Base-by-base conservation (phyloP, 1,140 invertebrate genomes). In the Phortica variegata region DNA sequence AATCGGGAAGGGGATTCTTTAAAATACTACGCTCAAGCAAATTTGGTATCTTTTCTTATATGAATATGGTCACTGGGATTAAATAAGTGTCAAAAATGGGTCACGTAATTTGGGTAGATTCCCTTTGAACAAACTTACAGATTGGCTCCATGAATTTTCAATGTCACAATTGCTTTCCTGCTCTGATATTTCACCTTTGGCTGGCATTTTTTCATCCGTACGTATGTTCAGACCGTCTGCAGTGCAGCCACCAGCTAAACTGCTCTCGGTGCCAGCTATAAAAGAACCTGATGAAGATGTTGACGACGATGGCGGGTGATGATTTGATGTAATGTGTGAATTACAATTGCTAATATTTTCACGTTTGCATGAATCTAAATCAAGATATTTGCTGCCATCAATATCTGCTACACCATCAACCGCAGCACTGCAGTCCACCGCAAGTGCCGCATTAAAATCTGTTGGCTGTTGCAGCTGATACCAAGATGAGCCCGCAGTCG, bases 201-300 rank as follows among this genome's bases (percentile, higher is more conserved):
- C 84, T 23, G 89, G 89, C 88, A 91, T 91, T 42, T 84, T 84
- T 71, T 91, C 89, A 63, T 91, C 88, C 0, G 89, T 85, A 54
- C 87, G 83, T 57, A 92, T 90, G 61, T 90, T 86, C 26, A 87
- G 73, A 16, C 83, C 49, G 12, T 47, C 48, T 2, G 38, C 26
- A 17, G 52, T 47, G 19, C 46, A 44, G n/a, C 41, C 70, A 2
- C 63, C 63, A 4, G 68, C 63, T 29, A 74, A 42, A 15, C 71
- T 74, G 40, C 68, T 72, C 36, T 74, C 71, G 4, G 71, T 74
- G 13, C 53, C 60, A 1, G 56, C 71, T 18, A 61, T 59, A 10
- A 65, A 62, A 23, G 71, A 55, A 15, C 43, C 73, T 0, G 71
- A 73, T 0, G 71, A 71, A 0, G 71, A 74, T 15, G 71, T 68